Evolutionary conservation across 2,888 invertebrate species (phyloP), one percentile per base, ranked within the genome.

Genomic region (Ferrisia virgata): DNA sequence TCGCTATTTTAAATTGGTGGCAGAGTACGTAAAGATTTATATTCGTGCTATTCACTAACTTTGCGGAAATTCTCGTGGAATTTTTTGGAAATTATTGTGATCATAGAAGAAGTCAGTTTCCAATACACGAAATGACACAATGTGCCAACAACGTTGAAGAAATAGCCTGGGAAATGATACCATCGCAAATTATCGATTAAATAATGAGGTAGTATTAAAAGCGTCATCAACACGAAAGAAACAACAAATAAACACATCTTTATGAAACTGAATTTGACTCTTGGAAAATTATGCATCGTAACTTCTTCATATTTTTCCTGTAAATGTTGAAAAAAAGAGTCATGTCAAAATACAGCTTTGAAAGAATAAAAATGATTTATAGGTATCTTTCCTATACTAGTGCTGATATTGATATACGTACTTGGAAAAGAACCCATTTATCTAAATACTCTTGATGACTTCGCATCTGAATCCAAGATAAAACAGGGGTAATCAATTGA

Each of bases 391-490:
- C 28, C n/a, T n/a, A n/a, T n/a, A n/a, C n/a, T n/a, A n/a, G n/a
- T n/a, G n/a, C n/a, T n/a, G 22, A 28, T 69, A 18, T 11, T 1
- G 9, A 31, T 13, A 5, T 11, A 2, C 43, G 53, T 64, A 82
- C 82, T 39, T 82, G 58, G 40, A 82, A 82, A 28, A 36, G 40
- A 36, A 69, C 33, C 82, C 82, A 82, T 64, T 64, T 58, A 64
- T 82, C 69, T 9, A 82, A 28, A 22, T 82, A 82, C 18, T 64
- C 64, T 39, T 82, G 82, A 33, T 64, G 36, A 64, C 64, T 58
- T 28, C 69, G 31, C 64, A 64, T 39, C 25, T 82, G 58, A 39
- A 64, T 25, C 82, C 82, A 82, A 8, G 64, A 64, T 64, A 82
- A 28, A 40, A 82, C 40, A 25, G 82, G 82, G 2, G 39, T 39